phyloP scores from a whole-genome alignment of 2,888 invertebrate genomes.

The Brachypterus glaber region DNA sequence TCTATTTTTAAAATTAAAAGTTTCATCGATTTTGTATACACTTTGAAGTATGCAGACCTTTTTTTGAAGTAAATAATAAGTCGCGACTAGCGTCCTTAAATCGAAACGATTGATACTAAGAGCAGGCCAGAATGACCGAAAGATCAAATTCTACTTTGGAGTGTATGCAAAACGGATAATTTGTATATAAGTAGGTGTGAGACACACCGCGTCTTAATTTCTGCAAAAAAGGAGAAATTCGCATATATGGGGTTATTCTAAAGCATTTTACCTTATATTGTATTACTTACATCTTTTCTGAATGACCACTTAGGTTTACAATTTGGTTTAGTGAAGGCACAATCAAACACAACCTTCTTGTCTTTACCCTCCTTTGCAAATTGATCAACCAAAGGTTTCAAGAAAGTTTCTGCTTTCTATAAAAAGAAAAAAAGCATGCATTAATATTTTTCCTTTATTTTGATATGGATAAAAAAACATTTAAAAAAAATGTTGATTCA shows the following conservation, averaged over 20 bases:
- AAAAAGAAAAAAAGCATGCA: constrained; percentile 27
- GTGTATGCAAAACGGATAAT: too few species aligned
- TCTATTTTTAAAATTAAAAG: not conserved
- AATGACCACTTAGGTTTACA: constrained; percentile 87
- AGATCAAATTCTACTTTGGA: too few species aligned
- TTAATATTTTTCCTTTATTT: too few species aligned
- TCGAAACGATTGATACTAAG: too few species aligned
- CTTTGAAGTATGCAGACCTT: not conserved
- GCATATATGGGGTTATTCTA: too few species aligned
- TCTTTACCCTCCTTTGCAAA: constrained; percentile 93
- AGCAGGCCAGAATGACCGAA: too few species aligned
- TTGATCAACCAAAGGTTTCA: constrained; percentile 89
- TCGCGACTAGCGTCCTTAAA: too few species aligned
- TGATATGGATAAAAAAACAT: constrained; percentile 22
- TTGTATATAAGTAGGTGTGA: too few species aligned
- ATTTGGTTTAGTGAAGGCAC: constrained; percentile 94
- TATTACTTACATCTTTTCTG: constrained; percentile 77
- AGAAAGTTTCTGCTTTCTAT: constrained; percentile 89
- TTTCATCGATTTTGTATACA: not conserved
- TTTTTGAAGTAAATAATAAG: too few species aligned
- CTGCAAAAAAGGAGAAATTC: too few species aligned
- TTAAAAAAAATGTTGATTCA: constrained; percentile 23
- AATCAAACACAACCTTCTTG: constrained; percentile 88
- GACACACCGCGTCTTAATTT: too few species aligned
- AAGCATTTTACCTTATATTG: too few species aligned